A percentile compares a stretch with the other conserved stretches of the same genome.
Conservation (phyloP, 2,888 invertebrate species). For the Melikaiella ostensackeni region DNA sequence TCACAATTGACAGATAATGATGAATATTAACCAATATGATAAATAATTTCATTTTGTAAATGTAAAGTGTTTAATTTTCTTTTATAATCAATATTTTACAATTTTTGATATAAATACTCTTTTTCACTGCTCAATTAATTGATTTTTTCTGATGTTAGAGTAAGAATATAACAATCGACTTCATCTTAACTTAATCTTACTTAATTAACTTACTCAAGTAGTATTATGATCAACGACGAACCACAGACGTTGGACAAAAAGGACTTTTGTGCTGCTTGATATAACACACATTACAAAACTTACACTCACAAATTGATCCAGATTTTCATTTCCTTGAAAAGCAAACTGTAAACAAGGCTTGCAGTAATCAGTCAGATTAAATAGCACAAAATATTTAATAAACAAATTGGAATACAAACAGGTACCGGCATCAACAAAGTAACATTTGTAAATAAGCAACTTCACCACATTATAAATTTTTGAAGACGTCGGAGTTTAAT, state of each 20-base stretch:
- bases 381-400: conserved; percentile 34
- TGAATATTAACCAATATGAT: neutral
- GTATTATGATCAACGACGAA: neutral
- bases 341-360: conserved; percentile 7
- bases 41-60: neutral
- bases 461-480: conserved; percentile 17
- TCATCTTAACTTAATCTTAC: conserved; percentile 3
- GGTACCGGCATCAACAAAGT: conserved; percentile 20
- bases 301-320: neutral
- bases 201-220: neutral
- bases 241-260: conserved; percentile 7
- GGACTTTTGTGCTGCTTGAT: conserved; percentile 32
- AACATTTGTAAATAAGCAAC: conserved; percentile 24
- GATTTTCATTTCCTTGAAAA: neutral
- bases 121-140: too few species aligned
- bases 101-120: too few species aligned
- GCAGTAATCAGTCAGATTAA: conserved; percentile 19
- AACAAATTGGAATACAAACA: conserved; percentile 29
- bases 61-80: too few species aligned
- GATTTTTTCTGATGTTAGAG: neutral
- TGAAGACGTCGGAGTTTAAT: conserved; percentile 24
- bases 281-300: conserved; percentile 21
- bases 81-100: too few species aligned
- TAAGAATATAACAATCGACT: conserved; percentile 19
- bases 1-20: neutral